Percentiles rank a stretch among this genome's conserved stretches.
phyloP scores from a whole-genome alignment of 1,140 invertebrate genomes.

The Drosophila dunni region DNA sequence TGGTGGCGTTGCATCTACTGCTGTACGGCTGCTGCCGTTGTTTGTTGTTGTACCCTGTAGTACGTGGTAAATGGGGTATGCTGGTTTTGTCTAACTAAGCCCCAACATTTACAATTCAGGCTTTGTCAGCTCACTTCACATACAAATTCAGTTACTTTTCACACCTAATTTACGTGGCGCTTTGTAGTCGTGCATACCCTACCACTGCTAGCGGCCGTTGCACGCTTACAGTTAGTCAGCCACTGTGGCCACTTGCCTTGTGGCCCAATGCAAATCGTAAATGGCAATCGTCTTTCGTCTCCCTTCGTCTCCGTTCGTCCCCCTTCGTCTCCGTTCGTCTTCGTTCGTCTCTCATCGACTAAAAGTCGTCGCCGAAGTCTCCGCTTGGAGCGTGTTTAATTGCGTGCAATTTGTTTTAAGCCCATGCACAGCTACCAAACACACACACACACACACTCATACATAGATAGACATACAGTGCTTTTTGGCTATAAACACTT shows the following conservation, averaged over 20 bases:
- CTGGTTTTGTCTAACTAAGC: too few species aligned
- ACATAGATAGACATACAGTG: slow-evolving; percentile 4
- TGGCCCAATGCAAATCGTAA: slow-evolving; percentile 60
- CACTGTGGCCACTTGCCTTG: slow-evolving; percentile 29
- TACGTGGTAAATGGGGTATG: too few species aligned
- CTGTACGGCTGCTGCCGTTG: background rate
- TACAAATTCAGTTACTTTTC: too few species aligned
- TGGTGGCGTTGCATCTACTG: slow-evolving; percentile 8
- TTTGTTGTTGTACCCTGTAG: background rate
- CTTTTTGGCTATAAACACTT: slow-evolving; percentile 2
- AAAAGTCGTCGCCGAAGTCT: slow-evolving; percentile 12
- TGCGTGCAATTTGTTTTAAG: slow-evolving; percentile 80
- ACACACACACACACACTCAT: background rate
- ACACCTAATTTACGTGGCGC: too few species aligned
- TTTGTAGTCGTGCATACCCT: too few species aligned
- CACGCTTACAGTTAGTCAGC: slow-evolving; percentile 32
- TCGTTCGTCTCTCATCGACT: background rate
- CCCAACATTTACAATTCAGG: too few species aligned
- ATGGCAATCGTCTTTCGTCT: slow-evolving; percentile 35
- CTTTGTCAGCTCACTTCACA: too few species aligned
- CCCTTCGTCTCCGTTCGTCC: background rate
- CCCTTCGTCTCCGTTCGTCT: background rate
- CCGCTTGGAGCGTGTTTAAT: slow-evolving; percentile 75
- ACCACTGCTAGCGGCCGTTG: background rate
- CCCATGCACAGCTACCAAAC: slow-evolving; percentile 63